A percentile compares a stretch with the other conserved stretches of the same genome.
phyloP scores from a whole-genome alignment of 2,888 invertebrate genomes.

The Nasonovia ribisnigri region DNA sequence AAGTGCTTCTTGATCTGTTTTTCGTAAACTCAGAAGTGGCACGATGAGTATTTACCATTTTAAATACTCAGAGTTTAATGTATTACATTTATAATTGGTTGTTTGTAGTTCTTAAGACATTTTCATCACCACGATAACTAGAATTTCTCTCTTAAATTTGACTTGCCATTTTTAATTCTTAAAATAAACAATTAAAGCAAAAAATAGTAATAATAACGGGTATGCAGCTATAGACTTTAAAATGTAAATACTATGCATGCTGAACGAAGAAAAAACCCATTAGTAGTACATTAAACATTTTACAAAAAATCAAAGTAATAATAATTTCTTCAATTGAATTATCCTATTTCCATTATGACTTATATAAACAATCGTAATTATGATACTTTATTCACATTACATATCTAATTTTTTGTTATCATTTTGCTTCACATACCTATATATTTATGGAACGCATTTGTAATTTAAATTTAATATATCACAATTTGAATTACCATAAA shows the following conservation, averaged over 20 bases:
- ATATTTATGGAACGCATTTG: neutral
- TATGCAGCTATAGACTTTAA: neutral
- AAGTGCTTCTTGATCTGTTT: neutral
- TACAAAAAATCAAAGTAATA: neutral
- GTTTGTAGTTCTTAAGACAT: neutral
- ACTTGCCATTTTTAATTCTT: neutral
- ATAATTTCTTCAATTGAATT: neutral
- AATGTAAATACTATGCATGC: neutral
- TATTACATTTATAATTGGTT: neutral
- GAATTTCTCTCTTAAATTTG: neutral
- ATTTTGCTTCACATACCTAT: neutral
- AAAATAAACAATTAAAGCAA: neutral
- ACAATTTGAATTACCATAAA: neutral
- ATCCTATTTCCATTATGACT: neutral
- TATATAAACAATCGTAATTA: neutral
- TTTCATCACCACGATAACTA: neutral
- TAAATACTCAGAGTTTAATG: neutral
- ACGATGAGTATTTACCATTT: neutral
- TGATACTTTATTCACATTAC: neutral
- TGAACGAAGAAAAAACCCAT: neutral
- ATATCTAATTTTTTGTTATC: neutral
- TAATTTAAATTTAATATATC: neutral
- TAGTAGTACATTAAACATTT: neutral
- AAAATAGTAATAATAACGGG: neutral
- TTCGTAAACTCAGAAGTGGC: neutral